Evolutionary conservation across 37 sponge, comb jelly and placozoan species (phyloP).

Genomic region (Mnemiopsis leidyi): DNA sequence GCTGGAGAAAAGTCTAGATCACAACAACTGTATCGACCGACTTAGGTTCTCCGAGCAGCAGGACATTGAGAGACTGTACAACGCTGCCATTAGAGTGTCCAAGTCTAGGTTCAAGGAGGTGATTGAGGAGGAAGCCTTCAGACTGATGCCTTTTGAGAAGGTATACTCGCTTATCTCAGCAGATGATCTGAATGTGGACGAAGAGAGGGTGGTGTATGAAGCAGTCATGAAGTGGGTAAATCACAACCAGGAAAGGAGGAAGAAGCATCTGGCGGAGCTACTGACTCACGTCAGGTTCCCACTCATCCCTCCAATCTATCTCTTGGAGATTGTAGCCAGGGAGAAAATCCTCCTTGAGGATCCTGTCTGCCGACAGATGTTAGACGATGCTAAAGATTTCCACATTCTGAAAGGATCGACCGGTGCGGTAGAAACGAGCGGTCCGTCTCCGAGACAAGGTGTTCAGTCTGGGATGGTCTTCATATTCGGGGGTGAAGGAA

Average conservation of each 20-base stretch:
- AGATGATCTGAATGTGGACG: conserved; percentile 65
- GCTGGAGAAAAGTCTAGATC: conserved; percentile 31
- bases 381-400: conserved; percentile 56
- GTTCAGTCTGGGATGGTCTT: conserved; percentile 51
- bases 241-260: conserved; percentile 19
- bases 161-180: conserved; percentile 59
- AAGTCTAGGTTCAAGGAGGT: conserved; percentile 53
- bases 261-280: conserved; percentile 47
- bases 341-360: conserved; percentile 52
- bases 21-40: conserved; percentile 49
- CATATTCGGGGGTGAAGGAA: conserved; percentile 53
- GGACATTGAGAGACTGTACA: conserved; percentile 55
- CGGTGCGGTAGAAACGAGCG: conserved; percentile 36
- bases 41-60: conserved; percentile 64
- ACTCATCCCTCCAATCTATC: conserved; percentile 59
- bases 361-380: conserved; percentile 32
- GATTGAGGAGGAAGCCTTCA: conserved; percentile 17
- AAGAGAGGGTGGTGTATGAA: conserved; percentile 60
- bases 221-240: conserved; percentile 63
- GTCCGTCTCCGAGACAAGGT: conserved; percentile 3
- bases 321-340: conserved; percentile 36
- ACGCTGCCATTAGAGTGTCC: conserved; percentile 15
- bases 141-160: conserved; percentile 66
- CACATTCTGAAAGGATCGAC: conserved; percentile 58
- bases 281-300: conserved; percentile 57